Evolutionary conservation across 2,888 invertebrate species (phyloP).

Genomic region (Eubasilissa splendida): DNA sequence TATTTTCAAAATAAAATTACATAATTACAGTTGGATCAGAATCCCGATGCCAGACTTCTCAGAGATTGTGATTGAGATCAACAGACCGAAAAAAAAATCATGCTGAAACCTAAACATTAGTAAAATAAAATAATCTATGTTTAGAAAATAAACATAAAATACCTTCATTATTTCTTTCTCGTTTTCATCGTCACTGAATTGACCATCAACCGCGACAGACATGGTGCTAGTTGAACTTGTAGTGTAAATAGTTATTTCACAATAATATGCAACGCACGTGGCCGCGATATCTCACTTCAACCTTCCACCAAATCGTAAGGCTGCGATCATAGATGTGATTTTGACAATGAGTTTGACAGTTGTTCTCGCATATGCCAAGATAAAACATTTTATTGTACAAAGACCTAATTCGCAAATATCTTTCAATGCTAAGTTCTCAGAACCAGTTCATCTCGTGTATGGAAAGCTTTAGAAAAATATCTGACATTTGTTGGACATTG

Average conservation of each 20-base stretch:
- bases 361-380: background rate
- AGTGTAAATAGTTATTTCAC: constrained; percentile 16
- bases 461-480: background rate
- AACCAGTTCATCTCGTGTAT: background rate
- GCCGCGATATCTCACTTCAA: background rate
- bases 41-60: too few species aligned
- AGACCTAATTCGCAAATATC: background rate
- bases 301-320: too few species aligned
- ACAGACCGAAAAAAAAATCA: too few species aligned
- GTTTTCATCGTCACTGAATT: constrained; percentile 47
- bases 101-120: background rate
- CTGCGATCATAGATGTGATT: too few species aligned
- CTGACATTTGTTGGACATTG: too few species aligned
- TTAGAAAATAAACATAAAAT: background rate
- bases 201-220: constrained; percentile 45
- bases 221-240: constrained; percentile 2
- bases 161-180: constrained; percentile 15
- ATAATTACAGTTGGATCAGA: too few species aligned
- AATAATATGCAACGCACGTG: constrained; percentile 26
- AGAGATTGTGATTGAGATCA: too few species aligned
- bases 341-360: constrained; percentile 26
- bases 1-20: too few species aligned
- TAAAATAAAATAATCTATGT: background rate
- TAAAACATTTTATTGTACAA: constrained; percentile 1
- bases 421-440: background rate